phyloP scores from a whole-genome alignment of 2,113 vertebrate genomes.

The Nesogale talazaci region DNA sequence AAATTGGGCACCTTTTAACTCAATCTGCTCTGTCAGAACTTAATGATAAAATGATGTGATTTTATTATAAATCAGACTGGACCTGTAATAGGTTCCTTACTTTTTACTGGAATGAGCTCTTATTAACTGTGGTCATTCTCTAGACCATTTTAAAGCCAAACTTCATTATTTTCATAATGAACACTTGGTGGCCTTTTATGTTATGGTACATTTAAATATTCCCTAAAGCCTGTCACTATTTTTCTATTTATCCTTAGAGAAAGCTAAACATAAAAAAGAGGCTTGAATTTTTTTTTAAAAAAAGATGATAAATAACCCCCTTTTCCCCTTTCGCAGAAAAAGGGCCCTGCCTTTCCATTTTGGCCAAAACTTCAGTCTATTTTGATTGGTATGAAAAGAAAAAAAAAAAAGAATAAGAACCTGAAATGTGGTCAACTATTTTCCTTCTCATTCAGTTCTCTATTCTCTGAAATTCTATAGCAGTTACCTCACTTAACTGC shows the following conservation, averaged over 20 bases:
- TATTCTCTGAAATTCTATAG: slow-evolving; percentile 71
- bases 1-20: not conserved
- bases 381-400: slow-evolving; percentile 73
- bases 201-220: not conserved
- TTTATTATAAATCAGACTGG: slow-evolving; percentile 13
- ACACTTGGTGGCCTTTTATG: not conserved
- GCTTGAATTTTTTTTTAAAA: not conserved
- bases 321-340: not conserved
- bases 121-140: not conserved
- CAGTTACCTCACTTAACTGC: slow-evolving; percentile 66
- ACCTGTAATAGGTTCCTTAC: not conserved
- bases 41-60: slow-evolving; percentile 10
- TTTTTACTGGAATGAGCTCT: not conserved
- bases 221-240: not conserved
- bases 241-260: slow-evolving; percentile 21
- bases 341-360: not conserved
- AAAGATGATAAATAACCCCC: not conserved
- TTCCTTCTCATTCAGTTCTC: slow-evolving; percentile 73
- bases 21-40: slow-evolving; percentile 8
- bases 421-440: slow-evolving; percentile 21
- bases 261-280: slow-evolving; percentile 30
- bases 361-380: slow-evolving; percentile 19
- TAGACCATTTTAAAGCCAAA: slow-evolving; percentile 10
- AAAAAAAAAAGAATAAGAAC: slow-evolving; percentile 55
- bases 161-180: slow-evolving; percentile 6